These are phyloP conservation scores for Melinaea marsaeus DNA, from an alignment of 2,888 invertebrate species.

Conservation along the genomic window DNA sequence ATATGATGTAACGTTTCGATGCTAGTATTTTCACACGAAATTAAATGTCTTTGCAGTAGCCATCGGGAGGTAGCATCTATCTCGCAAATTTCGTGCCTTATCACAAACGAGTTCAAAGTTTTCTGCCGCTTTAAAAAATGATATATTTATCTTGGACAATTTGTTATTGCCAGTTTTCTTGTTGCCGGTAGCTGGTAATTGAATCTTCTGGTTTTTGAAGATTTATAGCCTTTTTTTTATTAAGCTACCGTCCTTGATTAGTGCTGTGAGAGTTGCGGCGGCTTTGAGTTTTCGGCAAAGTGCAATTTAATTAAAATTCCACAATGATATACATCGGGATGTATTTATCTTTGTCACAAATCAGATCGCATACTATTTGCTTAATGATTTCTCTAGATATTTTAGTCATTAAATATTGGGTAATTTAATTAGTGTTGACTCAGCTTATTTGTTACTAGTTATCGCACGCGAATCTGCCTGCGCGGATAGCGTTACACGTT, in stretches of 20 bases:
- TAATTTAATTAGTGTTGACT: background rate
- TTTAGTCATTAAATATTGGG: constrained; percentile 10
- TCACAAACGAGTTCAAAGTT: constrained; percentile 53
- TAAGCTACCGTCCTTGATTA: constrained; percentile 72
- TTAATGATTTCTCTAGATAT: constrained; percentile 11
- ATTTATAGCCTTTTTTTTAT: constrained; percentile 62
- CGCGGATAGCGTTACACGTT: too few relatives aligned
- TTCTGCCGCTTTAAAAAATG: constrained; percentile 65
- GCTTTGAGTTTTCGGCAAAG: constrained; percentile 41
- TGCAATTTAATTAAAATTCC: constrained; percentile 39
- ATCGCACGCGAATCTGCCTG: too few relatives aligned
- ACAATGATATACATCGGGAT: constrained; percentile 28
- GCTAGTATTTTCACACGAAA: too few relatives aligned
- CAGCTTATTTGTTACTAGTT: background rate
- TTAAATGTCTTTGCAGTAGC: background rate
- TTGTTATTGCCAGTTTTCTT: constrained; percentile 73
- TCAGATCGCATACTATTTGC: constrained; percentile 15
- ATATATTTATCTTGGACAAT: constrained; percentile 75
- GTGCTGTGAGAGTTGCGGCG: constrained; percentile 40
- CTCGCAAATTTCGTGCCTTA: constrained; percentile 11
- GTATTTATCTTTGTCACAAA: constrained; percentile 25
- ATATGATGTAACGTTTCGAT: too few relatives aligned
- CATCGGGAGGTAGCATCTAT: background rate
- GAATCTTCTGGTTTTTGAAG: constrained; percentile 74
- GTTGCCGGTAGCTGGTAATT: constrained; percentile 75